These are phyloP conservation scores for Dasyprocta punctata DNA, from an alignment of 2,113 vertebrate genomes.

Conservation along the genomic window DNA sequence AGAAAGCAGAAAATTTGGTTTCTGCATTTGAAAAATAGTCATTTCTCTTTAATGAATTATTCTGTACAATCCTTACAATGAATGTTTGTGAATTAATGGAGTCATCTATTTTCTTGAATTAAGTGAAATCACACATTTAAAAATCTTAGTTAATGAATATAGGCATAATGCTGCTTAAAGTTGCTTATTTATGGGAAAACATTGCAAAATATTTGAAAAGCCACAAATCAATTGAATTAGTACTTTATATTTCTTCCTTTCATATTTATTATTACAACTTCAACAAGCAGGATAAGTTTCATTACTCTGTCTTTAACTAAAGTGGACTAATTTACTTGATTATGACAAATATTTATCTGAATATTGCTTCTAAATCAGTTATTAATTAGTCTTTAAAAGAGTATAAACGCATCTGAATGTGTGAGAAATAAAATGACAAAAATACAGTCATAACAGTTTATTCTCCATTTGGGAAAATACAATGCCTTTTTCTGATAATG, in stretches of 20 bases:
- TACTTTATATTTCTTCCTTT: slow-evolving; percentile 76
- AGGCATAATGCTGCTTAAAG: slow-evolving; percentile 62
- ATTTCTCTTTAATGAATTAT: background rate
- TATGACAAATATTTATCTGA: slow-evolving; percentile 79
- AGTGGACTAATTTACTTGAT: slow-evolving; percentile 78
- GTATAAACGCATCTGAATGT: slow-evolving; percentile 41
- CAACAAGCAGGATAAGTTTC: slow-evolving; percentile 82
- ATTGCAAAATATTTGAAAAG: slow-evolving; percentile 74
- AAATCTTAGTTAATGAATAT: slow-evolving; percentile 40
- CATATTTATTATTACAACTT: slow-evolving; percentile 79
- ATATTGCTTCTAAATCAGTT: slow-evolving; percentile 78
- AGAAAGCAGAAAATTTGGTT: background rate
- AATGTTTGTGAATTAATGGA: slow-evolving; percentile 53
- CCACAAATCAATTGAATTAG: slow-evolving; percentile 79
- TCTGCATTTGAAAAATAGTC: background rate
- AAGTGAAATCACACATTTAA: background rate
- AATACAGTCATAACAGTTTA: slow-evolving; percentile 60
- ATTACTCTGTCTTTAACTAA: slow-evolving; percentile 82
- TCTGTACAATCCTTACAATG: background rate
- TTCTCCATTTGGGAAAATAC: slow-evolving; percentile 55
- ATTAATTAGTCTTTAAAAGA: slow-evolving; percentile 82
- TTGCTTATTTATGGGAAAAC: slow-evolving; percentile 41
- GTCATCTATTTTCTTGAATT: slow-evolving; percentile 40
- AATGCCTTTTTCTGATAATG: slow-evolving; percentile 56
- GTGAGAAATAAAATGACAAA: slow-evolving; percentile 53